phyloP scores from a whole-genome alignment of 2,888 invertebrate genomes.

The Andrena chrysosceles region DNA sequence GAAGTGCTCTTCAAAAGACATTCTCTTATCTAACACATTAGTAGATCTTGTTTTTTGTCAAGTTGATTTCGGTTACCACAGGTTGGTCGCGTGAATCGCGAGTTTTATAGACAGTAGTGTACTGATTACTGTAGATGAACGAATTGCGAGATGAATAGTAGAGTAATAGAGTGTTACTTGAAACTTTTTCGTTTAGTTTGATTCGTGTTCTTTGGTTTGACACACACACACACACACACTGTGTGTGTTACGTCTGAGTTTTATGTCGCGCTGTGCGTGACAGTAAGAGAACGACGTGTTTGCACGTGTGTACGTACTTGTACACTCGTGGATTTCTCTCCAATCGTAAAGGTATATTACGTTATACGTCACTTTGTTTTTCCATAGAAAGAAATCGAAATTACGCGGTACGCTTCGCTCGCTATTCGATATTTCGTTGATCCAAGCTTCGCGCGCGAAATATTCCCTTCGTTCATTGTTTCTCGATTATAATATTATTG shows the following conservation, averaged over 20 bases:
- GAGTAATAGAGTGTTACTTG: constrained; percentile 38
- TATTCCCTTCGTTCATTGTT: constrained; percentile 1
- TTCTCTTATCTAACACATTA: constrained; percentile 67
- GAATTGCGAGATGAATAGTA: constrained; percentile 46
- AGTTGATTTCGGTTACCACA: constrained; percentile 12
- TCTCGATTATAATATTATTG: background rate
- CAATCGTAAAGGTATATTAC: constrained; percentile 18
- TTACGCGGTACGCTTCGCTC: constrained; percentile 27
- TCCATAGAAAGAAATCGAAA: constrained; percentile 27
- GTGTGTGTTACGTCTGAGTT: too few relatives aligned
- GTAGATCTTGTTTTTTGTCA: constrained; percentile 46
- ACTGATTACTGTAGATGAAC: constrained; percentile 42
- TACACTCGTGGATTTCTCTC: too few relatives aligned
- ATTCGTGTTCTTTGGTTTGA: constrained; percentile 7
- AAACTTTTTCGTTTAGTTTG: constrained; percentile 34
- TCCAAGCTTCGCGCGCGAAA: constrained; percentile 44
- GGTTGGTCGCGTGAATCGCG: constrained; percentile 12
- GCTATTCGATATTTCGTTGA: constrained; percentile 58
- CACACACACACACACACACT: too few relatives aligned
- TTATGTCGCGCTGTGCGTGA: constrained; percentile 4
- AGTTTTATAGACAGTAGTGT: constrained; percentile 26
- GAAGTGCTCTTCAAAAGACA: constrained; percentile 69
- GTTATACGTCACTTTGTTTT: constrained; percentile 30
- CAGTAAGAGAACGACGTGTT: background rate
- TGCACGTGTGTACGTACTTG: background rate